Base-by-base conservation (phyloP, 2,113 vertebrate genomes). In the Chiloscyllium plagiosum region DNA sequence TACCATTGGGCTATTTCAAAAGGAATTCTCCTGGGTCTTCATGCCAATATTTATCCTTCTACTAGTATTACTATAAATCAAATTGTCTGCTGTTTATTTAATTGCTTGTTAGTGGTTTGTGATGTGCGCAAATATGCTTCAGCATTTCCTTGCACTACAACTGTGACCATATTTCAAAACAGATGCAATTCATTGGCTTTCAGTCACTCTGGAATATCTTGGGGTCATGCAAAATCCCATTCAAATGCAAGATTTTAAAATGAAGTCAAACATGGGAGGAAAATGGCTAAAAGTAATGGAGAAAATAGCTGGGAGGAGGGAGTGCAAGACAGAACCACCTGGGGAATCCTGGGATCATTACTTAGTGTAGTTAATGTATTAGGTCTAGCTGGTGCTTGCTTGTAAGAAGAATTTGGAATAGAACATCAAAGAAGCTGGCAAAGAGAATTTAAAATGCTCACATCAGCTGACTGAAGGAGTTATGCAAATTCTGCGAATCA, bases 401-500 rank as follows among this genome's bases (percentile, higher is more conserved):
- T 94, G 92, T 94, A 47, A 68, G 56, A 94, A 94, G 66, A 69
- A 69, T 94, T 95, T 95, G 68, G 68, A 95, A 50, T 33, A 47
- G 94, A 95, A 95, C 72, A 72, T 95, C 94, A 95, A 70, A 95
- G 52, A 95, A 17, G 0, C 15, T 20, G 26, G 42, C 4, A 10
- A 24, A 26, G 47, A 76, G 50, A 95, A 50, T 95, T 72, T 72
- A 47, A 72, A 95, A 26, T 26, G 26, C 94, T 95, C 94, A 76
- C 29, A 52, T 72, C 68, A 72, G 68, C 69, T 95, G 68, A 52
- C 37, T 69, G 20, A 69, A 94, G 66, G 69, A 76, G 92, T 69
- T 94, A 95, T 95, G 68, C 94, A 95, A 95, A 95, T 95, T 72
- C 20, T 68, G 33, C 24, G 94, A 95, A 42, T 72, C 20, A 52